Percentiles rank a stretch among this genome's conserved stretches.
phyloP scores from a whole-genome alignment of 2,888 invertebrate species.

The Sepioteuthis lessoniana region DNA sequence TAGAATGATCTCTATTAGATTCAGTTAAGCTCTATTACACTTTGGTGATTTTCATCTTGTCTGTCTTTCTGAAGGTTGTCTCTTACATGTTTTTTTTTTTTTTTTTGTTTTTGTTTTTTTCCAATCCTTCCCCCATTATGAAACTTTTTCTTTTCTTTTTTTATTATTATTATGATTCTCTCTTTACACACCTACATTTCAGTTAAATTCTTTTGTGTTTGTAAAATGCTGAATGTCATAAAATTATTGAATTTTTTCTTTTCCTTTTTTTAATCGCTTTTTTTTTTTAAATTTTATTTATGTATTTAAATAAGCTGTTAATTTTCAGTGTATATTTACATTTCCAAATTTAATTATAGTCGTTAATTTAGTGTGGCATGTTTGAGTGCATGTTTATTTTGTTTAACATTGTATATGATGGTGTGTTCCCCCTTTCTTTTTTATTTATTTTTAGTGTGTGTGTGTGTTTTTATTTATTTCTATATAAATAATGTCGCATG shows the following conservation, averaged over 20 bases:
- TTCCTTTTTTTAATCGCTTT: slow-evolving; percentile 25
- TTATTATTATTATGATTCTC: no score
- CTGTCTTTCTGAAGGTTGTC: slow-evolving; percentile 24
- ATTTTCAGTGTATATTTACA: background rate
- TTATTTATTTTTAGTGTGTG: background rate
- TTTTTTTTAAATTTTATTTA: background rate
- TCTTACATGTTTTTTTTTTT: background rate
- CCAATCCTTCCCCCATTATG: background rate
- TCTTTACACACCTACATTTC: slow-evolving; percentile 33
- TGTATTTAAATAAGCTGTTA: slow-evolving; percentile 37
- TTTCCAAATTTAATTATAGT: background rate
- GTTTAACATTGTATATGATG: slow-evolving; percentile 40
- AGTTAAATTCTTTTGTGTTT: background rate
- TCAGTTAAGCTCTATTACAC: background rate
- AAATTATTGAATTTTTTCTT: slow-evolving; percentile 16
- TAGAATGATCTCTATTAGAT: background rate
- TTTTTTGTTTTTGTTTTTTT: no score
- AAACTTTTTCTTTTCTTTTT: background rate
- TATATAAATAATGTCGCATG: background rate
- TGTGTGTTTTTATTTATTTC: background rate
- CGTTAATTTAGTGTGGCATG: slow-evolving; percentile 40
- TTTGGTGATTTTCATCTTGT: background rate
- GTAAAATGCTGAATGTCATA: background rate
- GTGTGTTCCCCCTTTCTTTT: background rate
- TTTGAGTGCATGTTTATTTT: slow-evolving; percentile 23